Conservation (phyloP, 2,888 invertebrate species). For the Nematopogon swammerdamellus region DNA sequence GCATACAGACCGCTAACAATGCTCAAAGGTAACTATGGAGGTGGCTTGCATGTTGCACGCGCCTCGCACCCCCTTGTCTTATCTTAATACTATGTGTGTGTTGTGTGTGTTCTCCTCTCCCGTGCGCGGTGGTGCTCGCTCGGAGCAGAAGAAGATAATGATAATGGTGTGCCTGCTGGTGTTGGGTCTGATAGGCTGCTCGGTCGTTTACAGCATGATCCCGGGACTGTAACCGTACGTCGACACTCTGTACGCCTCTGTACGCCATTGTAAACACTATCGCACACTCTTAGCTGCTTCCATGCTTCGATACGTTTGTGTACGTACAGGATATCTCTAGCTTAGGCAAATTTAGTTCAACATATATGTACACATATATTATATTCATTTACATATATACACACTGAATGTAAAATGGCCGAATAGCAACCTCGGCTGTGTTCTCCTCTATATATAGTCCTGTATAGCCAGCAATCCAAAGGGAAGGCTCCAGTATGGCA, state of each 20-base stretch:
- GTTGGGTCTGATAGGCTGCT: constrained; percentile 66
- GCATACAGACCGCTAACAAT: constrained; percentile 22
- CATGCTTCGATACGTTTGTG: not conserved
- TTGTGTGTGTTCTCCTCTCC: constrained; percentile 50
- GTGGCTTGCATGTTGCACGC: constrained; percentile 9
- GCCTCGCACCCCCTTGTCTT: constrained; percentile 30
- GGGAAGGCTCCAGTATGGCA: too few species aligned
- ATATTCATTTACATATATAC: too few species aligned
- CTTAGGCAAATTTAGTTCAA: not conserved
- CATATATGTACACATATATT: too few species aligned
- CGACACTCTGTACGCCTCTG: constrained; percentile 45
- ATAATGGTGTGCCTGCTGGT: constrained; percentile 85
- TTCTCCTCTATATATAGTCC: too few species aligned
- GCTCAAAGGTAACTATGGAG: constrained; percentile 41
- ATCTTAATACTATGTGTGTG: constrained; percentile 43
- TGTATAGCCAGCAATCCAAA: too few species aligned
- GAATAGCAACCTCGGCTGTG: too few species aligned
- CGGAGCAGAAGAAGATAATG: constrained; percentile 90
- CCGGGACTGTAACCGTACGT: constrained; percentile 35
- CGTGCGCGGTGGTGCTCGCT: constrained; percentile 10
- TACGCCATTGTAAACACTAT: constrained; percentile 5
- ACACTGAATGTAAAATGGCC: too few species aligned
- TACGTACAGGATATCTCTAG: too few species aligned
- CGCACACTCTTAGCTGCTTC: not conserved
- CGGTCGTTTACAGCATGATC: constrained; percentile 54